Conservation (phyloP, 2,888 invertebrate species). For the Yponomeuta malinellus region DNA sequence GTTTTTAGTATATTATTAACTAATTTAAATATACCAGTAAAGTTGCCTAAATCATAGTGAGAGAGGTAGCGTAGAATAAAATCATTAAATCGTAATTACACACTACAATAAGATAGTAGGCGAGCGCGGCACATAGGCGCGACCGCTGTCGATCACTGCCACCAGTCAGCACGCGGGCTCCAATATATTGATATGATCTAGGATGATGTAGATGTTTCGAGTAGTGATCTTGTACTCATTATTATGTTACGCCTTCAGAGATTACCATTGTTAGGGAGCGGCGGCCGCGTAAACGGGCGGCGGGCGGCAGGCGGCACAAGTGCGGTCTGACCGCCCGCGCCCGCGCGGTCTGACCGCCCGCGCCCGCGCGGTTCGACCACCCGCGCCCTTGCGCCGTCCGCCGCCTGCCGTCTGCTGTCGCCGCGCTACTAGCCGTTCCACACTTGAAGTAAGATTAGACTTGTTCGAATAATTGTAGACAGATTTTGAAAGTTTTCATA, state of each 20-base stretch:
- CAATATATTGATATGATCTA: constrained; percentile 75
- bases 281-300: constrained; percentile 22
- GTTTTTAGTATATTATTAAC: constrained; percentile 53
- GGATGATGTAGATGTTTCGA: constrained; percentile 73
- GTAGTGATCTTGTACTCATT: constrained; percentile 73
- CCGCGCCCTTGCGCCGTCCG: constrained; percentile 18
- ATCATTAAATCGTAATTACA: constrained; percentile 48
- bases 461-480: constrained; percentile 71
- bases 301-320: constrained; percentile 30
- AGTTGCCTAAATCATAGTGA: constrained; percentile 67
- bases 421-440: constrained; percentile 48
- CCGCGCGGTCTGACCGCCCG: constrained; percentile 2
- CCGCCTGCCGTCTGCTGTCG: constrained; percentile 15
- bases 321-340: constrained; percentile 16
- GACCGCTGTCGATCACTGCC: constrained; percentile 45
- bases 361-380: not conserved
- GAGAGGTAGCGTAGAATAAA: constrained; percentile 68
- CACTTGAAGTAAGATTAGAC: constrained; percentile 69
- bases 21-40: constrained; percentile 58
- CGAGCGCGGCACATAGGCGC: constrained; percentile 28
- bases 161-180: constrained; percentile 42
- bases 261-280: constrained; percentile 35
- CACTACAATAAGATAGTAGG: constrained; percentile 38
- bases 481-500: constrained; percentile 67
- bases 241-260: constrained; percentile 69